Conservation (phyloP, 2,797 vertebrate genomes). For the Danio kyathit region DNA sequence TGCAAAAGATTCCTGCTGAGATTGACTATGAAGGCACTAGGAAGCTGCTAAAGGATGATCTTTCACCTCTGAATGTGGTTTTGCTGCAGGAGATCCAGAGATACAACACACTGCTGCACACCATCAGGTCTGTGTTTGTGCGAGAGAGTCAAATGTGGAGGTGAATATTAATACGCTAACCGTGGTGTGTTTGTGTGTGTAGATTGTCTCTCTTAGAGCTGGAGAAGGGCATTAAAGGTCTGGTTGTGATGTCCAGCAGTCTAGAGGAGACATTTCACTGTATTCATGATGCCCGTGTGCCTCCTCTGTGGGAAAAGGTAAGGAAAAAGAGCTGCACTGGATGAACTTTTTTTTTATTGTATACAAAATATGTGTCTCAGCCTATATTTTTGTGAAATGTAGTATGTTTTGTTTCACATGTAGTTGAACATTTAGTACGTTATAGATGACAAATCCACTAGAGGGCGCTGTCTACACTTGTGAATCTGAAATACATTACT, state of each 20-base stretch:
- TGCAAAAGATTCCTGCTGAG: constrained; percentile 80
- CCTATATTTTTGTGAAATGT: too few species aligned
- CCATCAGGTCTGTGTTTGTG: constrained; percentile 75
- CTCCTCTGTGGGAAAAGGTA: constrained; percentile 89
- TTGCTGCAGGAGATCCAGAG: constrained; percentile 91
- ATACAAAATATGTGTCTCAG: too few species aligned
- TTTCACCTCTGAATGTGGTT: constrained; percentile 86
- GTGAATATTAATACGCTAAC: constrained; percentile 41
- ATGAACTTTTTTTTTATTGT: too few species aligned
- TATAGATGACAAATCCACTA: too few species aligned
- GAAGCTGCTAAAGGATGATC: constrained; percentile 77
- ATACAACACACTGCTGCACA: constrained; percentile 86
- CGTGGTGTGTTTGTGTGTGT: constrained; percentile 32
- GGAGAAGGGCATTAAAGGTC: constrained; percentile 88
- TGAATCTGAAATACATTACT: too few species aligned
- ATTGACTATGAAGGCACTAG: constrained; percentile 81
- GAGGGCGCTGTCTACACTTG: too few species aligned
- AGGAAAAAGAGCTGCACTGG: constrained; percentile 18
- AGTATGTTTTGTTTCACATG: too few species aligned
- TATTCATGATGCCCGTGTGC: constrained; percentile 86
- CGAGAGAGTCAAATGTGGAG: neutral
- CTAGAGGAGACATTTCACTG: constrained; percentile 89
- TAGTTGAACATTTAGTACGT: too few species aligned
- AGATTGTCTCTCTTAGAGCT: constrained; percentile 85
- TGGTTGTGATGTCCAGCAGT: constrained; percentile 89